phyloP scores from a whole-genome alignment of 1,140 invertebrate genomes.

The Drosophila seguyi region DNA sequence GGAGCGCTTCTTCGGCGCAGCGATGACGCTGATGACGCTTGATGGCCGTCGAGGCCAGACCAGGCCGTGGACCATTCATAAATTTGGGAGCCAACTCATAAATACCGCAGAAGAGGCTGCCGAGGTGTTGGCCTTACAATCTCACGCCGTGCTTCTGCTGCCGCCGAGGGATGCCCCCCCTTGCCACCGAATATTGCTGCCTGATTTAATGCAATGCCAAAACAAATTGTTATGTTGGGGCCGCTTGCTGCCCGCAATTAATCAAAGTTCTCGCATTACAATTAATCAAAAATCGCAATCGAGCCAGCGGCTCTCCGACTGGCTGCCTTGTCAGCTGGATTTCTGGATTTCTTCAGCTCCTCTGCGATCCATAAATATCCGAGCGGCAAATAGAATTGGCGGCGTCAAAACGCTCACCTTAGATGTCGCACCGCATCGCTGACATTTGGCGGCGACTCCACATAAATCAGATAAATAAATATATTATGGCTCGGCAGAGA shows the following conservation, averaged over 20 bases:
- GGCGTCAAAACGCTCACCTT: conserved; percentile 73
- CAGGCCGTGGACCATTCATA: conserved; percentile 64
- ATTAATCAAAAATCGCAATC: conserved; percentile 73
- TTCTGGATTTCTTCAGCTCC: neutral
- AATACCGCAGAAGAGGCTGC: conserved; percentile 31
- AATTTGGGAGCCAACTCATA: conserved; percentile 65
- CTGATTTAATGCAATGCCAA: conserved; percentile 81
- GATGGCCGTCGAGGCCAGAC: conserved; percentile 47
- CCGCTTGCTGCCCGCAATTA: conserved; percentile 71
- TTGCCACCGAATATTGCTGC: neutral
- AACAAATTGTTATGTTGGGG: conserved; percentile 79
- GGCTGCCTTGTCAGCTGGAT: conserved; percentile 11
- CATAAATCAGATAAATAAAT: conserved; percentile 30
- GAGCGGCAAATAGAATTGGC: conserved; percentile 70
- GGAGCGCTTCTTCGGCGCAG: neutral
- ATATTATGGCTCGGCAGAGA: neutral
- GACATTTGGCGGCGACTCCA: conserved; percentile 16
- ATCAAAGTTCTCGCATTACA: conserved; percentile 81
- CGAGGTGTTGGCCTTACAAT: conserved; percentile 75
- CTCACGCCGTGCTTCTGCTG: conserved; percentile 50
- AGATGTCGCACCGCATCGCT: conserved; percentile 34
- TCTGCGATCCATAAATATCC: conserved; percentile 6
- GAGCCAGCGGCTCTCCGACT: conserved; percentile 9
- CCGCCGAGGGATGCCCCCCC: neutral
- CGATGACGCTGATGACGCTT: conserved; percentile 6